Base-by-base conservation (phyloP, 2,113 vertebrate species). In the Aplodontia rufa region DNA sequence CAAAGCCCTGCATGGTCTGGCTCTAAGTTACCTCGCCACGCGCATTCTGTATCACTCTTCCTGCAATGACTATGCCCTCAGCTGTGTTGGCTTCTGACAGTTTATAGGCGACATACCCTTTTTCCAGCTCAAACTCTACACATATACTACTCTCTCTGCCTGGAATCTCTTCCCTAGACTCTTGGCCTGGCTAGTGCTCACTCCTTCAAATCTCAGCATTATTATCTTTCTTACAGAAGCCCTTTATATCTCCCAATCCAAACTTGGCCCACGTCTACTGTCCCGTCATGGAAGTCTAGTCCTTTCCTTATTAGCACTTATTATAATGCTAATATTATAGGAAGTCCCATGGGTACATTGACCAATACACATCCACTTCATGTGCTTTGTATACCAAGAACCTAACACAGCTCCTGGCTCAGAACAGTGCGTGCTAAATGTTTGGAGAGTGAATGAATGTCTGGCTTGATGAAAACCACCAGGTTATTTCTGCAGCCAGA, bases 51-150 rank as follows among this genome's bases (percentile, higher is more conserved):
- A 20, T n/a, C 42, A 4, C 60, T 91, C 71, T 66, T 40, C 72
- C n/a, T 8, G 2, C 40, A 5, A 0, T 2, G 37, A 37, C 40
- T 12, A 3, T 16, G 3, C 20, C 16, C 16, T 24, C 13, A 4
- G n/a, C 49, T 12, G 2, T 5, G 4, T 40, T 40, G 76, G 24
- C 62, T 72, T n/a, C 13, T 45, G 47, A 30, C 14, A 6, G 1
- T 58, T 66, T 66, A 26, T 17, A 40, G 8, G 26, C 1, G 37
- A 35, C 16, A 24, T 3, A 14, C 10, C 32, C 26, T 82, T 76
- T 64, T 62, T 66, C 6, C 16, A 1, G 17, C 35, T 87, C 32
- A 42, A 17, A 16, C 17, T 51, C 30, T 22, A 0, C 12, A 2
- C 69, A 58, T 1, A 14, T 9, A 3, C 30, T 49, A 0, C 11